A percentile compares a stretch with the other conserved stretches of the same genome.
Conservation (phyloP, 2,888 invertebrate genomes). For the Ethmia dodecea region DNA sequence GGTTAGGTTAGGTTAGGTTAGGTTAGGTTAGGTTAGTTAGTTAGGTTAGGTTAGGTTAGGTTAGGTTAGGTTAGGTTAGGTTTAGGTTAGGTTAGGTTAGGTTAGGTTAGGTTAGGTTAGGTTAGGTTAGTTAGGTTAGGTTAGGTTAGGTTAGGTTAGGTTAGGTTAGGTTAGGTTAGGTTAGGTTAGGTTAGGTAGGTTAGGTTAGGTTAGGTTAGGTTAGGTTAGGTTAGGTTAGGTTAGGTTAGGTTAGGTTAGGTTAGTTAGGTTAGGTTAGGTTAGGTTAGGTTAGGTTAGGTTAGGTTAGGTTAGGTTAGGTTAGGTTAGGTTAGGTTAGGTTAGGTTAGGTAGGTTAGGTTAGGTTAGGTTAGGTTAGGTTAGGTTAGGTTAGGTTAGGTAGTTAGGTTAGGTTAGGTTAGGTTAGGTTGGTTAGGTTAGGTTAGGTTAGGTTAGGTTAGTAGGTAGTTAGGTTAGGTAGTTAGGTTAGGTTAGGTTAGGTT, state of each 20-base stretch:
- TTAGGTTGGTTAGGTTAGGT: slow-evolving; percentile 13
- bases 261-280: slow-evolving; percentile 14
- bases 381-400: slow-evolving; percentile 14
- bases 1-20: slow-evolving; percentile 22
- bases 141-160: slow-evolving; percentile 11
- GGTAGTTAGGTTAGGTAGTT: no score
- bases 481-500: slow-evolving; percentile 12
- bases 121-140: slow-evolving; percentile 13
- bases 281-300: slow-evolving; percentile 14
- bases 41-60: slow-evolving; percentile 17
- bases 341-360: no score
- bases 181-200: no score
- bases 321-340: slow-evolving; percentile 13
- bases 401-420: no score
- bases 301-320: slow-evolving; percentile 13
- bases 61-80: slow-evolving; percentile 15
- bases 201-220: slow-evolving; percentile 14
- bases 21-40: slow-evolving; percentile 20
- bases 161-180: slow-evolving; percentile 12
- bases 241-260: slow-evolving; percentile 14
- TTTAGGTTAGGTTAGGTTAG: no score
- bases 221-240: slow-evolving; percentile 14
- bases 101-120: slow-evolving; percentile 13
- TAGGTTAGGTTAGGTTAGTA: slow-evolving; percentile 14
- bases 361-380: slow-evolving; percentile 14